These are phyloP conservation scores for Oxyruncus cristatus DNA, from an alignment of 2,113 vertebrate species.

Conservation along the genomic window DNA sequence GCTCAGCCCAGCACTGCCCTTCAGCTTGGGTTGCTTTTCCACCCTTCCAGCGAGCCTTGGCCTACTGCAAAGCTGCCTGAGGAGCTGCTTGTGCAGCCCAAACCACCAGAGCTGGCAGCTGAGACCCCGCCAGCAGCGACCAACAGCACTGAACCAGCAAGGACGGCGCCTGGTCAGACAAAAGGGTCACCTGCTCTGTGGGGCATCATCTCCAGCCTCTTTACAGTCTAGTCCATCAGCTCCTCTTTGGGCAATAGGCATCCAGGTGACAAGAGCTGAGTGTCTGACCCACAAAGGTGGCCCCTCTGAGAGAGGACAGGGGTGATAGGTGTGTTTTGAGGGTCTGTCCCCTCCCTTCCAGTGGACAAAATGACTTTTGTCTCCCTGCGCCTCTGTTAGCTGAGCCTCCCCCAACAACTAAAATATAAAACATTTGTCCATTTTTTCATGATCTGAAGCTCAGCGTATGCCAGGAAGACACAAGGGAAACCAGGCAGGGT, in stretches of 20 bases:
- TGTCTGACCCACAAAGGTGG: neutral
- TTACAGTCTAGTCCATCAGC: neutral
- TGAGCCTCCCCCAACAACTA: neutral
- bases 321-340: neutral
- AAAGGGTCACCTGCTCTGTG: neutral
- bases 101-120: neutral
- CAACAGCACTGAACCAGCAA: neutral
- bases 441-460: neutral
- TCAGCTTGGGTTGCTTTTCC: neutral
- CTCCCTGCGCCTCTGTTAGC: neutral
- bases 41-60: neutral
- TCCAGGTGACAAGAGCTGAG: neutral
- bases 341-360: neutral
- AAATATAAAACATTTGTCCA: neutral
- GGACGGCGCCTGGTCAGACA: neutral
- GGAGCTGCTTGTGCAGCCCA: neutral
- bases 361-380: neutral
- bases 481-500: neutral
- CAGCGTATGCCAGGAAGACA: neutral
- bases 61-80: neutral
- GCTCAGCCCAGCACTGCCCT: neutral
- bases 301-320: neutral
- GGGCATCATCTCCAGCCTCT: neutral
- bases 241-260: neutral
- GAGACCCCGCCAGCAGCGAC: rapidly evolving